Evolutionary conservation across 2,113 vertebrate genomes (phyloP).

Genomic region (Nibea coibor): DNA sequence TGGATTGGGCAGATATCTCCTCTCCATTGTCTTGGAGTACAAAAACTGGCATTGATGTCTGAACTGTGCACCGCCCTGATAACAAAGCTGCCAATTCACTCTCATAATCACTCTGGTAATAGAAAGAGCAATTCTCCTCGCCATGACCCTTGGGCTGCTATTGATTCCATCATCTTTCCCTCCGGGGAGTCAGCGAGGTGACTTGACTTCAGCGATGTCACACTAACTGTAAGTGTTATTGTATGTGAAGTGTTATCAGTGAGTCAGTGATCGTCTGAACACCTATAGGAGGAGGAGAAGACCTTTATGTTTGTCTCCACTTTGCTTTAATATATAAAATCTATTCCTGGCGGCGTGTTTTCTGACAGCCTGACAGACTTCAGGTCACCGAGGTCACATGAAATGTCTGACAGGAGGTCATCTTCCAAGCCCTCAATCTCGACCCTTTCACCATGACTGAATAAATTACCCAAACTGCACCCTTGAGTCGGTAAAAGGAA

Average conservation of each 20-base stretch:
- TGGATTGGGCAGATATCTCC: constrained; percentile 61
- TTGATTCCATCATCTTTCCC: constrained; percentile 41
- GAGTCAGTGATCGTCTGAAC: constrained; percentile 4
- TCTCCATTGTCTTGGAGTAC: constrained; percentile 62
- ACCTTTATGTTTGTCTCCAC: constrained; percentile 29
- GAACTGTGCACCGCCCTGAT: constrained; percentile 47
- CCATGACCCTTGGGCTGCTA: constrained; percentile 27
- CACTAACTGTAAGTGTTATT: constrained; percentile 14
- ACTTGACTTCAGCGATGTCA: constrained; percentile 20
- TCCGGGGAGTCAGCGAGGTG: constrained; percentile 13
- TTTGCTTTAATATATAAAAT: neutral
- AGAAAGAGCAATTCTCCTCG: constrained; percentile 32
- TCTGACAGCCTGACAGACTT: neutral
- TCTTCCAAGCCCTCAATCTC: constrained; percentile 2
- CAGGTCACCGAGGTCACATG: neutral
- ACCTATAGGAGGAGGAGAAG: neutral
- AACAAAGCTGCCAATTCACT: constrained; percentile 62
- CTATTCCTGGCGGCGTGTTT: neutral
- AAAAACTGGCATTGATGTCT: constrained; percentile 55
- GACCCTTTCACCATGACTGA: constrained; percentile 3
- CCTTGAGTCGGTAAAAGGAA: neutral
- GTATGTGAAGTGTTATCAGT: constrained; percentile 10
- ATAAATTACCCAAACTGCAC: constrained; percentile 19
- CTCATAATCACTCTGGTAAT: constrained; percentile 43
- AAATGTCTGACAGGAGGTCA: constrained; percentile 34